Percentiles rank a stretch among this genome's conserved stretches.
These are phyloP conservation scores for mouse (Mus musculus) DNA, from an alignment of 2,113 vertebrate genomes.

Conservation along the genomic window GRCm39 chr11:52763001-52763500, in stretches of 20 bases:
- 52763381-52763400: neutral
- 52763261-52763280: neutral
- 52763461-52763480: neutral
- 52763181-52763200: neutral
- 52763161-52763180: neutral
- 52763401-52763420: neutral
- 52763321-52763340: neutral
- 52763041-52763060: accelerated
- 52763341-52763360: neutral
- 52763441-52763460: too few relatives aligned
- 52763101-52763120: neutral
- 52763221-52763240: neutral
- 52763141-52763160: neutral
- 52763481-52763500: neutral
- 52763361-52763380: neutral
- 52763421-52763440: neutral
- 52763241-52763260: neutral
- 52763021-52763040: neutral
- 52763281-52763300: neutral
- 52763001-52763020: neutral
- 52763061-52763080: neutral
- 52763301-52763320: neutral
- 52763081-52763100: neutral
- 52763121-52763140: neutral
- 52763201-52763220: neutral